phyloP scores from a whole-genome alignment of 2,888 invertebrate species.

The Mantis religiosa region DNA sequence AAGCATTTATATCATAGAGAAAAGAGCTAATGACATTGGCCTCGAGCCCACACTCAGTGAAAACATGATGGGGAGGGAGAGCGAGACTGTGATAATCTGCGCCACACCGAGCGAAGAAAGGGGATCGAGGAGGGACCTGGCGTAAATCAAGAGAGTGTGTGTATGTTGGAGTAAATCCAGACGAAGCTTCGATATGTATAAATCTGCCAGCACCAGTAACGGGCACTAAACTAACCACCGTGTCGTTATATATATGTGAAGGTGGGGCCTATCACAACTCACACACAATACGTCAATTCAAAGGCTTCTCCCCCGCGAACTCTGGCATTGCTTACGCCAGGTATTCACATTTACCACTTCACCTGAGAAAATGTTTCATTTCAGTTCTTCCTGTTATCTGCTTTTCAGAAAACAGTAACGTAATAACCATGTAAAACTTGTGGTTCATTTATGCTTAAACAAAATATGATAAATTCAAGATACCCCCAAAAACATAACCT shows the following conservation, averaged over 20 bases:
- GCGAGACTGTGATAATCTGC: background rate
- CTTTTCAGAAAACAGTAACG: too few relatives aligned
- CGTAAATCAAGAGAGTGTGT: background rate
- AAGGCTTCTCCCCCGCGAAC: background rate
- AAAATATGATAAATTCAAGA: too few relatives aligned
- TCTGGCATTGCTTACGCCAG: background rate
- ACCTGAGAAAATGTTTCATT: too few relatives aligned
- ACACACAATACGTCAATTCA: constrained; percentile 11
- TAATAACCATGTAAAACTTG: too few relatives aligned
- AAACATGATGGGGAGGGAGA: background rate
- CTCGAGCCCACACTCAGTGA: background rate
- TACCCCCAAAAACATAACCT: too few relatives aligned
- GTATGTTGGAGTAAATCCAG: constrained; percentile 9
- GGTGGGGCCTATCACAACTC: constrained; percentile 13
- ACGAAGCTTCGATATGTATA: constrained; percentile 1
- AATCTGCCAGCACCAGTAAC: constrained; percentile 8
- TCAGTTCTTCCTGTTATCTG: too few relatives aligned
- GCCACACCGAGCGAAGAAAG: background rate
- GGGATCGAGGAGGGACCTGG: background rate
- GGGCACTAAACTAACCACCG: background rate
- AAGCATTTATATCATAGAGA: background rate
- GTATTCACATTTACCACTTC: too few relatives aligned
- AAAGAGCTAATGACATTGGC: constrained; percentile 3
- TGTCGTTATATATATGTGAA: background rate
- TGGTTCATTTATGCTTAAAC: too few relatives aligned